These are phyloP conservation scores for Lasaia peninsularis DNA, from an alignment of 1,140 invertebrate genomes.

Conservation along the genomic window DNA sequence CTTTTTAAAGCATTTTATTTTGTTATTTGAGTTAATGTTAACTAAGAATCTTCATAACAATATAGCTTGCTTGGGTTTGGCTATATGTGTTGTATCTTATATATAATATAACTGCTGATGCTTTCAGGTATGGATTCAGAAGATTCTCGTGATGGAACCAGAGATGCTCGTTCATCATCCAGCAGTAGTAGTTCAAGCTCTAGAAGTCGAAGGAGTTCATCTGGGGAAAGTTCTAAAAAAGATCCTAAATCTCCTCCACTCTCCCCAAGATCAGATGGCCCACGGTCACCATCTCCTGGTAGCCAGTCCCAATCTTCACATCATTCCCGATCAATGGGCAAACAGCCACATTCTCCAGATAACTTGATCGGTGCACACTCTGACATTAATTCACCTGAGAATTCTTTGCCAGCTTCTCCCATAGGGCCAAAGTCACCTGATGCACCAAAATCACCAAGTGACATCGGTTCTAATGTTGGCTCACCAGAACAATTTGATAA, in stretches of 20 bases:
- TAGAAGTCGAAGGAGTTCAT: conserved; percentile 62
- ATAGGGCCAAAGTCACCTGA: conserved; percentile 53
- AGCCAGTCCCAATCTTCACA: conserved; percentile 43
- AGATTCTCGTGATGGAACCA: conserved; percentile 68
- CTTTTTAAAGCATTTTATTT: background rate
- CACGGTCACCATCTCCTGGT: conserved; percentile 51
- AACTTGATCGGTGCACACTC: conserved; percentile 62
- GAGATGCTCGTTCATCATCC: conserved; percentile 61
- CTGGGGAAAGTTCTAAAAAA: conserved; percentile 64
- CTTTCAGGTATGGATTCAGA: conserved; percentile 75
- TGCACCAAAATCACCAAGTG: conserved; percentile 57
- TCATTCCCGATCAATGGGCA: conserved; percentile 31
- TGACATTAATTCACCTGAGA: conserved; percentile 68
- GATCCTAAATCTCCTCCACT: conserved; percentile 50
- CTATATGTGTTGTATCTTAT: background rate
- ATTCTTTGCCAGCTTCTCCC: conserved; percentile 55
- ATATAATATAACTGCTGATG: conserved; percentile 15
- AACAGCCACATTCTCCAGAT: conserved; percentile 45
- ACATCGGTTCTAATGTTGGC: conserved; percentile 48
- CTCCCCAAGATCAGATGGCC: conserved; percentile 44
- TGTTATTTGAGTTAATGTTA: background rate
- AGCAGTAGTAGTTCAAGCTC: conserved; percentile 74
- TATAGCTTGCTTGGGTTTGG: conserved; percentile 53
- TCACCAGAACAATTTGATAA: conserved; percentile 46
- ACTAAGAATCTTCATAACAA: conserved; percentile 25